These are phyloP conservation scores for Todiramphus saurophagus DNA, from an alignment of 2,113 vertebrate genomes.

Conservation along the genomic window DNA sequence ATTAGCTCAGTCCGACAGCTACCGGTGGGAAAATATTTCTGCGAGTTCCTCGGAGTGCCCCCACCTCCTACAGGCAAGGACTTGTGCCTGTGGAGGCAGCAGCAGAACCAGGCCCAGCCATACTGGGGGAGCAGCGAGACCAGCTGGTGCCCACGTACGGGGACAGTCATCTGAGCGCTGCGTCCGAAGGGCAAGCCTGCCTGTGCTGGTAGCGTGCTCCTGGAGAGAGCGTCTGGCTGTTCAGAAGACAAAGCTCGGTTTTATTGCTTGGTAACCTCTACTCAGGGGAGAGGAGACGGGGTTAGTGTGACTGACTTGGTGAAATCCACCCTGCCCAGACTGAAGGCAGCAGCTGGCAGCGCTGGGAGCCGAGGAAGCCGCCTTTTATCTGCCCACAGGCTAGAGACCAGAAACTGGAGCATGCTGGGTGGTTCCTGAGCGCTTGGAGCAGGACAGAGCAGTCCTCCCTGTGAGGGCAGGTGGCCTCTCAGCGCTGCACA, in stretches of 20 bases:
- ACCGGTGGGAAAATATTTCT: conserved; percentile 51
- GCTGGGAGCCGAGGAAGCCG: neutral
- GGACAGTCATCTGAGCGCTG: neutral
- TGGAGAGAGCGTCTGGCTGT: neutral
- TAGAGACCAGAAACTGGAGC: neutral
- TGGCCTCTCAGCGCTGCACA: no score
- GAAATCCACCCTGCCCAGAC: neutral
- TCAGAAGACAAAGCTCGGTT: neutral
- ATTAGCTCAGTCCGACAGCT: conserved; percentile 49
- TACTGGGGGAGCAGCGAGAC: neutral
- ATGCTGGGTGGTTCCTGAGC: neutral
- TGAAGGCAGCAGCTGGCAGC: neutral
- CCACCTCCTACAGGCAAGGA: conserved; percentile 31
- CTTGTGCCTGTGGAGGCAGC: neutral
- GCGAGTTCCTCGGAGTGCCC: neutral
- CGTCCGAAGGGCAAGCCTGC: neutral
- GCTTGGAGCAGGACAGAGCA: neutral
- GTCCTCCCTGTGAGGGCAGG: no score
- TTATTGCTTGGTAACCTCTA: neutral
- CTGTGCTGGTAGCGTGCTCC: neutral
- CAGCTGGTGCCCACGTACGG: neutral
- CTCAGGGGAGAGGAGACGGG: neutral
- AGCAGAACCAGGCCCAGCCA: neutral
- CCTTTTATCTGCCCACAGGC: neutral
- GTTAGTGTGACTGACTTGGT: neutral